Evolutionary conservation across 2,797 vertebrate genomes (phyloP).

Genomic region (Sylvia borin): DNA sequence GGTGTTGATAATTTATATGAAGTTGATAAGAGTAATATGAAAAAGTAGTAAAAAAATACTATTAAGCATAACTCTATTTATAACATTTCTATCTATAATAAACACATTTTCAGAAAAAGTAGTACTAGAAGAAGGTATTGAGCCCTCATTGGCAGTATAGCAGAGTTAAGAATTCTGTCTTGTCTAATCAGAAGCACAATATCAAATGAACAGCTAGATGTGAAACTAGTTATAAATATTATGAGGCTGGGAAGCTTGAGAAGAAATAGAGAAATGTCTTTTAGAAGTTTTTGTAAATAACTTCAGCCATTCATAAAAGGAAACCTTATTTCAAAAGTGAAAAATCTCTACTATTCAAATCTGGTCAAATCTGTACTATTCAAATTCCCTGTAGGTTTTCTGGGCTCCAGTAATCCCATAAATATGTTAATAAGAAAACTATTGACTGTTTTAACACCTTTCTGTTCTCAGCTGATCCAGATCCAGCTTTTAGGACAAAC

Average conservation of each 20-base stretch:
- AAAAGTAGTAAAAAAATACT: background rate
- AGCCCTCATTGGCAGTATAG: background rate
- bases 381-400: background rate
- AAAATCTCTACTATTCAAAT: background rate
- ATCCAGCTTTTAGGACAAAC: background rate
- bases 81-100: background rate
- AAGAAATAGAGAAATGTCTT: background rate
- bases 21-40: background rate
- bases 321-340: background rate
- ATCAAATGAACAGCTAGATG: background rate
- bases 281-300: background rate
- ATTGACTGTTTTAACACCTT: background rate
- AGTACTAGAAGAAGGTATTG: background rate
- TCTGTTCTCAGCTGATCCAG: background rate
- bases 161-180: background rate
- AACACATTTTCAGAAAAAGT: background rate
- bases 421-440: constrained; percentile 17
- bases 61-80: background rate
- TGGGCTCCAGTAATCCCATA: background rate
- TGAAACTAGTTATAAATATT: background rate
- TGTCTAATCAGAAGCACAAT: background rate
- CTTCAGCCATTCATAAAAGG: background rate
- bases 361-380: background rate
- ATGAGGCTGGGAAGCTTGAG: background rate
- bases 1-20: background rate